Percentiles rank a stretch among this genome's conserved stretches.
phyloP scores from a whole-genome alignment of 2,888 invertebrate species.

The Mycalesis mineus region DNA sequence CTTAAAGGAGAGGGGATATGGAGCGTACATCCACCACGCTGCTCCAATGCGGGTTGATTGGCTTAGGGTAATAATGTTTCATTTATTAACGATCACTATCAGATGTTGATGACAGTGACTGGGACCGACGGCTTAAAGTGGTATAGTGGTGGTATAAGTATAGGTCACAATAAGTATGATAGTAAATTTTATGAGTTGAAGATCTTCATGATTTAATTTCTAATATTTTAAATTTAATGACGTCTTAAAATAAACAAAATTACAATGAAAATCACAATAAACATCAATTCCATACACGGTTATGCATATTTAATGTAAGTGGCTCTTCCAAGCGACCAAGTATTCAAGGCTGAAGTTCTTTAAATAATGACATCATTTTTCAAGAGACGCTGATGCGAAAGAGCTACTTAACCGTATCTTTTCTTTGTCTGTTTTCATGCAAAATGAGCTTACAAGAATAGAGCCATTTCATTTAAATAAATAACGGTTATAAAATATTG shows the following conservation, averaged over 20 bases:
- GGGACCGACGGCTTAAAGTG: too few relatives aligned
- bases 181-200: too few relatives aligned
- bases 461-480: not conserved
- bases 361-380: constrained; percentile 12
- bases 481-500: not conserved
- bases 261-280: not conserved
- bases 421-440: constrained; percentile 3
- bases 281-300: not conserved
- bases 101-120: too few relatives aligned
- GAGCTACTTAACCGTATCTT: constrained; percentile 6
- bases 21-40: too few relatives aligned
- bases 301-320: constrained; percentile 5
- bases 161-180: too few relatives aligned
- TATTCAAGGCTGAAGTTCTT: constrained; percentile 8
- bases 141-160: too few relatives aligned
- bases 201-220: too few relatives aligned
- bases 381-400: constrained; percentile 10
- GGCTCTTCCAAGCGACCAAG: constrained; percentile 7
- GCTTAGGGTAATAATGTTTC: too few relatives aligned
- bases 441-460: not conserved
- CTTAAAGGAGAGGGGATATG: too few relatives aligned
- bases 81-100: too few relatives aligned
- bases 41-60: too few relatives aligned
- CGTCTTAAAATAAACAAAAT: not conserved
- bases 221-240: too few relatives aligned